Evolutionary conservation across 2,797 vertebrate species (phyloP).

Genomic region (Trachurus trachurus): DNA sequence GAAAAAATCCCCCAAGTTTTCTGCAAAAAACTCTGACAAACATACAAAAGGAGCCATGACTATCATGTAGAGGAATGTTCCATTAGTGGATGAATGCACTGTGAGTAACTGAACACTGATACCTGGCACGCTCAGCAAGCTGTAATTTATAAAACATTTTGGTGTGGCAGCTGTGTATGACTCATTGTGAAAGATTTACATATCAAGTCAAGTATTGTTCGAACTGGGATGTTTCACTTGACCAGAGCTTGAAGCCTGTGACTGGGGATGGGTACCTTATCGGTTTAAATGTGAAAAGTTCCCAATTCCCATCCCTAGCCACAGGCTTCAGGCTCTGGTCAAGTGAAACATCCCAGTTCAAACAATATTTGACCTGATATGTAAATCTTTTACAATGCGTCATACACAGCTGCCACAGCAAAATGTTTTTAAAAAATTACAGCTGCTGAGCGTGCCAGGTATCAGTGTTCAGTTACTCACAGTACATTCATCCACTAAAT

Average conservation of each 20-base stretch:
- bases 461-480: not conserved
- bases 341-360: not conserved
- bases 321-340: no score
- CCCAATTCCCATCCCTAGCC: no score
- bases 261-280: no score
- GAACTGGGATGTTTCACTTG: not conserved
- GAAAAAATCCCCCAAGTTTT: slow-evolving; percentile 98
- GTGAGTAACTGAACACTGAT: not conserved
- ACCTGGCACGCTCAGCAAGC: slow-evolving; percentile 9
- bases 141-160: slow-evolving; percentile 8
- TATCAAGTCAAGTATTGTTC: not conserved
- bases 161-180: not conserved
- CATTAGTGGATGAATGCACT: slow-evolving; percentile 9
- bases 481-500: slow-evolving; percentile 3
- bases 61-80: slow-evolving; percentile 19
- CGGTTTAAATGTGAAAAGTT: no score
- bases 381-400: not conserved
- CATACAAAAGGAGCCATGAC: slow-evolving; percentile 26
- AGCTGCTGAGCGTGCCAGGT: slow-evolving; percentile 9
- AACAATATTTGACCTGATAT: not conserved
- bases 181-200: not conserved
- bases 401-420: not conserved
- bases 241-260: no score
- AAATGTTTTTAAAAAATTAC: slow-evolving; percentile 1
- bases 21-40: slow-evolving; percentile 95